Evolutionary conservation across 2,113 vertebrate genomes (phyloP), one percentile per base, ranked within the genome.

Genomic region (Otocyon megalotis): DNA sequence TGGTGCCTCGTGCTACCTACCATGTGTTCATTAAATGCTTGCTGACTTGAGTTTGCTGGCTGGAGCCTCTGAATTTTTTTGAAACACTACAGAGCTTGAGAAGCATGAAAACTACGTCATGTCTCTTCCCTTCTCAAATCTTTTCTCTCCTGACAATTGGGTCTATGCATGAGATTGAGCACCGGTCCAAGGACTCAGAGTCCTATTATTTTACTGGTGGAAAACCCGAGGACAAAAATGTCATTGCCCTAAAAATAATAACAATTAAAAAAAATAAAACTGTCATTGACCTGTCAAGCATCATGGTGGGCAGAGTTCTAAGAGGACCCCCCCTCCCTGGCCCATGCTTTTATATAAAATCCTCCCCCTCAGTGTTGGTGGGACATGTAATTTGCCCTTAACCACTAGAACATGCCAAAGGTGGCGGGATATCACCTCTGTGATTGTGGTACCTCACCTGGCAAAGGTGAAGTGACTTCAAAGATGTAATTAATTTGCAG

Each of bases 11-110:
- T 28, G n/a, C 50, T 56, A 37, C 80, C 50, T 56, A 37, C 80
- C 17, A 10, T 20, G 56, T 16, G 50, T 48, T 85, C 28, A 13
- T 83, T 30, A 58, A 62, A 12, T 8, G 35, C 53, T 19, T 77
- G 54, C 48, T 71, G 65, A 62, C 74, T 88, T 79, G 58, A 54
- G 10, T 71, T 67, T 56, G 32, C 72, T 67, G 87, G 35, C 50
- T 50, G 69, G 22, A 63, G 88, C 76, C 28, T 65, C 54, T 48
- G 48, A 60, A 82, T 96, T 88, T 48, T 81, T n/a, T 54, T 30
- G 43, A 93, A 96, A 89, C 24, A 54, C 82, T 26, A 5, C 6
- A 71, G n/a, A 97, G 92, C 56, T 37, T 83, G 67, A 74, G 72
- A 90, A 79, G 53, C 28, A 43, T 90, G 54, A 77, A 96, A 92